phyloP scores from a whole-genome alignment of 2,888 invertebrate species.

The Noctua pronuba region DNA sequence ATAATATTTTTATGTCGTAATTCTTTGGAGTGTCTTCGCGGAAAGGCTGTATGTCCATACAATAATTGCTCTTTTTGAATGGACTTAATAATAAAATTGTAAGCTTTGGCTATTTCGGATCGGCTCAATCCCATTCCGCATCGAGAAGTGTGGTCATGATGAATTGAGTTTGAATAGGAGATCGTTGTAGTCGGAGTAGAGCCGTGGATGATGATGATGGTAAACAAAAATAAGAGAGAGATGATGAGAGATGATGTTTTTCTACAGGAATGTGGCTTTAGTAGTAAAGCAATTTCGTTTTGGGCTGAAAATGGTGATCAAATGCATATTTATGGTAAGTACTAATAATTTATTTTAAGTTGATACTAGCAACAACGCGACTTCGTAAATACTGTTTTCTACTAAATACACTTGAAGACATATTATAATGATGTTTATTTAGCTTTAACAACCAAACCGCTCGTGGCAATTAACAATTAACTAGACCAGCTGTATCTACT shows the following conservation, averaged over 20 bases:
- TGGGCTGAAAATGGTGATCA: neutral
- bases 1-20: too few relatives aligned
- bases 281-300: neutral
- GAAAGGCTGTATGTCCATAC: too few relatives aligned
- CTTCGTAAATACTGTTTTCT: neutral
- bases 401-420: neutral
- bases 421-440: constrained; percentile 18
- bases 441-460: constrained; percentile 2
- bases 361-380: neutral
- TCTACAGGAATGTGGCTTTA: too few relatives aligned
- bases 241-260: neutral
- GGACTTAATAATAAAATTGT: neutral
- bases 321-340: constrained; percentile 16
- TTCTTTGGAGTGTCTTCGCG: too few relatives aligned
- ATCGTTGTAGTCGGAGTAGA: neutral
- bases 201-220: neutral
- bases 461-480: constrained; percentile 14
- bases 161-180: neutral
- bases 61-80: neutral
- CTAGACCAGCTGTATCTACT: constrained; percentile 26
- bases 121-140: neutral
- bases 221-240: neutral
- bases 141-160: neutral
- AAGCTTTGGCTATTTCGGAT: neutral
- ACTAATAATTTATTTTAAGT: neutral